Evolutionary conservation across 2,797 vertebrate genomes (phyloP).

Genomic region (Lacerta bilineata): DNA sequence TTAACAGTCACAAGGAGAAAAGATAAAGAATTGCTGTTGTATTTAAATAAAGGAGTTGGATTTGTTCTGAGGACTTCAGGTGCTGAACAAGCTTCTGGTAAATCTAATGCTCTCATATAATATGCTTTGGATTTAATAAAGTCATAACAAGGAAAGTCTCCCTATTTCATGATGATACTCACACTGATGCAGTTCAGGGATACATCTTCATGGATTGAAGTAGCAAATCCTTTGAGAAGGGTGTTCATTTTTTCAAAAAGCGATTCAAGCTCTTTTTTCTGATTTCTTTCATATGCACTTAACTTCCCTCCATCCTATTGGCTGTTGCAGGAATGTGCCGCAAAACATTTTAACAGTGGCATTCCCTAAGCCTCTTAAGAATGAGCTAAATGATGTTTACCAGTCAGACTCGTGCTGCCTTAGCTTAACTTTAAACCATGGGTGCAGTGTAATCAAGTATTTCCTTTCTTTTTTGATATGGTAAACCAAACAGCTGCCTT

Average conservation of each 20-base stretch:
- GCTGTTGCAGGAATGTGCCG: slow-evolving; percentile 44
- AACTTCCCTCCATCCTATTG: slow-evolving; percentile 24
- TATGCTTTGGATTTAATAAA: slow-evolving; percentile 34
- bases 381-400: slow-evolving; percentile 54
- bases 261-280: neutral
- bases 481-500: slow-evolving; percentile 37
- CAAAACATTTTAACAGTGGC: slow-evolving; percentile 33
- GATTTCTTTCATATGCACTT: slow-evolving; percentile 23
- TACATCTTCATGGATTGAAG: slow-evolving; percentile 4
- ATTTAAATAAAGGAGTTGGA: slow-evolving; percentile 48
- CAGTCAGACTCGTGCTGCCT: slow-evolving; percentile 50
- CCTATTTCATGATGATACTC: neutral
- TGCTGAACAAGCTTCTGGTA: slow-evolving; percentile 36
- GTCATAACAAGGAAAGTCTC: neutral
- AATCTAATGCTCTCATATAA: slow-evolving; percentile 39
- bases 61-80: slow-evolving; percentile 45
- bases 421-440: slow-evolving; percentile 56
- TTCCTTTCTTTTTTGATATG: slow-evolving; percentile 38
- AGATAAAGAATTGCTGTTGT: slow-evolving; percentile 40
- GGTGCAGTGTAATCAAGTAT: slow-evolving; percentile 34
- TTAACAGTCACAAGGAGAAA: neutral
- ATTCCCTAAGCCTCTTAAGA: slow-evolving; percentile 65
- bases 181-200: neutral
- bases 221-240: slow-evolving; percentile 8
- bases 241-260: slow-evolving; percentile 26